Evolutionary conservation across 2,888 invertebrate species (phyloP), one percentile per base, ranked within the genome.

Genomic region (Tipula unca): DNA sequence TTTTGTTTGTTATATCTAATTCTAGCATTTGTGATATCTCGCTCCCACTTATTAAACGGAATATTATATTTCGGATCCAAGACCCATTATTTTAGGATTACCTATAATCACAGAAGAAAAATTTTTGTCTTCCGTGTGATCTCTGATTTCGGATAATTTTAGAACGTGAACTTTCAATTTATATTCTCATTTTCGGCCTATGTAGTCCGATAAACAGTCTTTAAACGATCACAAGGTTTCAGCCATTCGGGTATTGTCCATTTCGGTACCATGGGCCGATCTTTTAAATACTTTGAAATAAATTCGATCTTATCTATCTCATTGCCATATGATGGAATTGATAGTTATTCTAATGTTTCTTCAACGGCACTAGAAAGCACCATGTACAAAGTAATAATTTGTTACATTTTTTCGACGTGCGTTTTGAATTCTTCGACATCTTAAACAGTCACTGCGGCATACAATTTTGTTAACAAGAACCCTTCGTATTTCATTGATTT

Each of bases 171-270:
- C 92, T 89, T 94, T 94, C 39, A 94, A 93, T 88, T 93, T 92
- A 87, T 93, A 92, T 90, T 96, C 95, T 86, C 94, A 94, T 87
- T 92, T 92, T 86, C 95, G 91, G 13, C 94, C 95, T 84, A n/a
- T n/a, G n/a, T n/a, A 95, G 90, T 88, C 94, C 94, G 39, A 95
- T 91, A 17, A 91, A 91, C 85, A 95, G 89, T 87, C 92, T 92
- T 87, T 89, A 14, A 90, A 88, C 5, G 90, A 89, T 29, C 89
- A 89, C 85, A 94, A 89, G 5, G 92, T 92, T 87, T 93, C 93
- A 35, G 90, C 91, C 85, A 93, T 89, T 87, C 91, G 90, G 48
- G 90, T 92, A 89, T 91, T 91, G 91, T 91, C 92, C 85, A 88
- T 89, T 85, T 92, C 17, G 89, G 87, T 88, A 90, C 88, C 87